Evolutionary conservation across 2,113 vertebrate genomes (phyloP).

Genomic region (Capra hircus): DNA sequence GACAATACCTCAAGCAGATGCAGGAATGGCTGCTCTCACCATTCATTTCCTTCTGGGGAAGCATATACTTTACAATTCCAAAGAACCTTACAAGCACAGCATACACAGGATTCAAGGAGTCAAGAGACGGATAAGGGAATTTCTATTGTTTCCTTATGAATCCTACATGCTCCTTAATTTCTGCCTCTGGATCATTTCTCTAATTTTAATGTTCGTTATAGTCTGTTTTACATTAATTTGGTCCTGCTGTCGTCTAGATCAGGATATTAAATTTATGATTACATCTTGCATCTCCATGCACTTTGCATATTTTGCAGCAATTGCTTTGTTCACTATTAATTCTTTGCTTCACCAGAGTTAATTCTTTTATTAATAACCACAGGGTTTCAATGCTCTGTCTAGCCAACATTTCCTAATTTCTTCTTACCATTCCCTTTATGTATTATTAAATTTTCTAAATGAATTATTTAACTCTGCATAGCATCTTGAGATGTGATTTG

Average conservation of each 20-base stretch:
- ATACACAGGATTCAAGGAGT: neutral
- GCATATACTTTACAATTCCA: neutral
- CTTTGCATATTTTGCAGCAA: slow-evolving; percentile 39
- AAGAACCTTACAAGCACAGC: neutral
- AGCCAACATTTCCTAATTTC: slow-evolving; percentile 29
- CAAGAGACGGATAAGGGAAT: neutral
- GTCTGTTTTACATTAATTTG: neutral
- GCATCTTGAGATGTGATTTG: slow-evolving; percentile 49
- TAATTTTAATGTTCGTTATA: slow-evolving; percentile 3
- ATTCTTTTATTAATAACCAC: slow-evolving; percentile 49
- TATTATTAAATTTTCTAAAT: slow-evolving; percentile 60
- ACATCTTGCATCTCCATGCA: neutral
- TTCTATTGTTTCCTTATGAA: neutral
- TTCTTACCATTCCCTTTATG: slow-evolving; percentile 34
- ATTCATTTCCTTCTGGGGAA: neutral
- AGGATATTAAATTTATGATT: slow-evolving; percentile 53
- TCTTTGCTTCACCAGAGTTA: slow-evolving; percentile 40
- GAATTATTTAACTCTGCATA: slow-evolving; percentile 64
- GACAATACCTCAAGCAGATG: neutral
- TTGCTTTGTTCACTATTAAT: slow-evolving; percentile 52
- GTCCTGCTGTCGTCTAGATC: neutral
- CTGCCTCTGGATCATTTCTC: neutral
- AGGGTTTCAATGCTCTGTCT: slow-evolving; percentile 41
- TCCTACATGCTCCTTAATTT: neutral
- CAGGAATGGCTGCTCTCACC: neutral